Evolutionary conservation across 2,797 vertebrate species (phyloP).

Genomic region (Clarias platycephalus): DNA sequence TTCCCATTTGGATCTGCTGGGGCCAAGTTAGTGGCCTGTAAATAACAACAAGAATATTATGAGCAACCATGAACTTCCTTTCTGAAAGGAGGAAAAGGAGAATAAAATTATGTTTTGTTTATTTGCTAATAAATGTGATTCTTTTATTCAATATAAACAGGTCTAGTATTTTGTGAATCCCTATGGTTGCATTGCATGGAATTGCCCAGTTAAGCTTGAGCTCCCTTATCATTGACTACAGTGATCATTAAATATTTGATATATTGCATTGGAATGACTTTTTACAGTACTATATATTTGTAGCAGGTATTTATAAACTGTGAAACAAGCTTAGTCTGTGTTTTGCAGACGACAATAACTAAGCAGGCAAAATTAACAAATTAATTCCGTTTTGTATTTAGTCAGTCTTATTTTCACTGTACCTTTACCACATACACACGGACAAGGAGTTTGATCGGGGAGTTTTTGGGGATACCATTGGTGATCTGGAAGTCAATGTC

Average conservation of each 20-base stretch:
- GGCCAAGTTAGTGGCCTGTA: constrained; percentile 82
- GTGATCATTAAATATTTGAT: background rate
- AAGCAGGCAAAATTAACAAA: background rate
- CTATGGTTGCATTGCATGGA: too few species aligned
- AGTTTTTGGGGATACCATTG: constrained; percentile 83
- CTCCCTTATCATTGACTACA: background rate
- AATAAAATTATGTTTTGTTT: background rate
- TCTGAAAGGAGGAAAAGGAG: background rate
- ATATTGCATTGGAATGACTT: background rate
- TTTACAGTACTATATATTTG: background rate
- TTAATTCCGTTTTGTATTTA: background rate
- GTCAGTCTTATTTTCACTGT: constrained; percentile 55
- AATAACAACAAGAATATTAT: constrained; percentile 4
- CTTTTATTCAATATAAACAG: too few species aligned
- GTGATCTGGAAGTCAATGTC: constrained; percentile 73
- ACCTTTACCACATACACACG: constrained; percentile 88
- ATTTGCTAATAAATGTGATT: background rate
- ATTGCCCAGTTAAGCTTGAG: background rate
- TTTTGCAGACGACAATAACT: background rate
- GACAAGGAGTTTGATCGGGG: constrained; percentile 85
- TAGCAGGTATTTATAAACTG: background rate
- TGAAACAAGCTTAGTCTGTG: background rate
- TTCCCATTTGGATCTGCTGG: constrained; percentile 90
- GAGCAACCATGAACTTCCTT: background rate
- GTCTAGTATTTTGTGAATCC: too few species aligned